Evolutionary conservation across 2,888 invertebrate genomes (phyloP).

Genomic region (Allygus modestus): DNA sequence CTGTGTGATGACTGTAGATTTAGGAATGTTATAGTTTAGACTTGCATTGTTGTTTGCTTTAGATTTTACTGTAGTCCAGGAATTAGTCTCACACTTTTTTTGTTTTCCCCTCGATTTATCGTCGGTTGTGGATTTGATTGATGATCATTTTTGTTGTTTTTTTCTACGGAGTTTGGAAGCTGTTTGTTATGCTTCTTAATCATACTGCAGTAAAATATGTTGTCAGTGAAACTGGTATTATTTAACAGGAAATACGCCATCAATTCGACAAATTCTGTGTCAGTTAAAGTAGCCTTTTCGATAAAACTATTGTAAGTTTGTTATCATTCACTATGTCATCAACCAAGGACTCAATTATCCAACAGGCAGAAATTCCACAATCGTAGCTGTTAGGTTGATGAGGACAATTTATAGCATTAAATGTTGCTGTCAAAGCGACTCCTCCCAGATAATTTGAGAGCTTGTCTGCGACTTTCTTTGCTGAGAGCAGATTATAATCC

Average conservation of each 20-base stretch:
- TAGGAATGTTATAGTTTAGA: background rate
- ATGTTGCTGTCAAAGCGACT: too few species aligned
- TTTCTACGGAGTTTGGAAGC: background rate
- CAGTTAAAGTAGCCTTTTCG: constrained; percentile 8
- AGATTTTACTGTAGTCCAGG: background rate
- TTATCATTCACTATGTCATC: constrained; percentile 28
- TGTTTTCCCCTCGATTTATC: background rate
- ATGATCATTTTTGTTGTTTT: background rate
- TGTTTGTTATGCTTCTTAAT: too few species aligned
- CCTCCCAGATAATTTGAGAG: too few species aligned
- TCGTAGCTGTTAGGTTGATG: constrained; percentile 35
- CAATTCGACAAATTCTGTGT: background rate
- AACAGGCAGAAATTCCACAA: constrained; percentile 32
- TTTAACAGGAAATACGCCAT: too few species aligned
- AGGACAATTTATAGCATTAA: too few species aligned
- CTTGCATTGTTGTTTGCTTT: background rate
- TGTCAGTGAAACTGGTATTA: background rate
- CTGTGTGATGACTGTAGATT: background rate
- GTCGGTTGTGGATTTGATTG: background rate
- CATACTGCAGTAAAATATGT: too few species aligned
- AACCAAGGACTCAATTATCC: too few species aligned
- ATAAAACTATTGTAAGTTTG: background rate
- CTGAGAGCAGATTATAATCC: too few species aligned
- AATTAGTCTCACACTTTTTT: background rate
- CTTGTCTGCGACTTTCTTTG: too few species aligned